Percentiles rank a stretch among this genome's conserved stretches.
These are phyloP conservation scores for Machimus rusticus DNA, from an alignment of 2,888 invertebrate species.

Conservation along the genomic window DNA sequence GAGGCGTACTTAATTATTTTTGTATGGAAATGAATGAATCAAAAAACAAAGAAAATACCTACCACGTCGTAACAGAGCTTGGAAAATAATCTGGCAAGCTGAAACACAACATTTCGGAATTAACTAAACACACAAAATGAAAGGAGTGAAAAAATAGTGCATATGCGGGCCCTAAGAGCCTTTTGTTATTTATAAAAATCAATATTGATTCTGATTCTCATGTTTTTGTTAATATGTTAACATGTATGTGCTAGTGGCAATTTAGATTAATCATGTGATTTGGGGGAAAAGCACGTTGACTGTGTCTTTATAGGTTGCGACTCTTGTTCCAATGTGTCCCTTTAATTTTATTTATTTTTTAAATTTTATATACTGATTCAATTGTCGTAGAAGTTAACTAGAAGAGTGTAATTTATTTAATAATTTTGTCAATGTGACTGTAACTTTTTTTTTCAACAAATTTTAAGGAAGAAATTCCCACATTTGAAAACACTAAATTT, in stretches of 20 bases:
- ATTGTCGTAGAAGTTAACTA: neutral
- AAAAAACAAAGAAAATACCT: conserved; percentile 20
- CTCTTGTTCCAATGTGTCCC: neutral
- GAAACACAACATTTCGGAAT: conserved; percentile 12
- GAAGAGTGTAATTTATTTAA: neutral
- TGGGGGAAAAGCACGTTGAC: neutral
- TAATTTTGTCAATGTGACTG: neutral
- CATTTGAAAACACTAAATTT: conserved; percentile 11
- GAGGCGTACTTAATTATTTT: neutral
- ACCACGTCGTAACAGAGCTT: neutral
- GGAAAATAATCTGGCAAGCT: conserved; percentile 20
- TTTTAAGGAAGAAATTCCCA: neutral
- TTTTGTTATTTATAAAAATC: neutral
- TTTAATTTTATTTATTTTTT: neutral
- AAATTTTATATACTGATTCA: neutral
- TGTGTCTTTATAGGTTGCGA: neutral
- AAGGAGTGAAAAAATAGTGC: conserved; percentile 27
- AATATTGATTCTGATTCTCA: neutral
- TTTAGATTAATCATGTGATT: neutral
- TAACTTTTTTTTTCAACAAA: neutral
- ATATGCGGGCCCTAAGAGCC: neutral
- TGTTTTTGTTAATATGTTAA: neutral
- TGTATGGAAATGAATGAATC: neutral
- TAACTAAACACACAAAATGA: conserved; percentile 4
- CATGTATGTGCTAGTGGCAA: neutral